phyloP scores from a whole-genome alignment of 2,888 invertebrate species.

The Rhingia rostrata region DNA sequence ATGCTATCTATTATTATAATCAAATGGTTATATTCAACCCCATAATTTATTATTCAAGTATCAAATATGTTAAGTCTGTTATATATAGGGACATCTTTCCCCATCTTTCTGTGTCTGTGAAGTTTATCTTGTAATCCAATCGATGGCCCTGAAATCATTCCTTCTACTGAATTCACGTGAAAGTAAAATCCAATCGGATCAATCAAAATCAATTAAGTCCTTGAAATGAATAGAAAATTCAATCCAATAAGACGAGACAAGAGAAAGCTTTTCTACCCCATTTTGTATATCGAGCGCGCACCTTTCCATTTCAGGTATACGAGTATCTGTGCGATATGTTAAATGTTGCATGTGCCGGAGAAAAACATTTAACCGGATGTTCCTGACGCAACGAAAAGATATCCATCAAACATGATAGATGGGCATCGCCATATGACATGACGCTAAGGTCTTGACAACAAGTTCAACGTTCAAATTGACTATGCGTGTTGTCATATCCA shows the following conservation, averaged over 20 bases:
- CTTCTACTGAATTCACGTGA: constrained; percentile 15
- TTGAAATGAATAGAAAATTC: background rate
- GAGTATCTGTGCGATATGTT: constrained; percentile 6
- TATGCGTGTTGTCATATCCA: background rate
- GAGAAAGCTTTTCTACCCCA: too few species aligned
- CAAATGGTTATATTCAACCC: too few species aligned
- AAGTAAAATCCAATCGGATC: constrained; percentile 27
- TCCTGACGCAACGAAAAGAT: background rate
- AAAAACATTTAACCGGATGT: background rate
- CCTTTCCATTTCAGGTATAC: background rate
- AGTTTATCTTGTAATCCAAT: too few species aligned
- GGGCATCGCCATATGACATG: constrained; percentile 5
- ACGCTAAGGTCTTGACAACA: background rate
- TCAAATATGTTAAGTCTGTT: too few species aligned
- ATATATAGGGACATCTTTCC: too few species aligned
- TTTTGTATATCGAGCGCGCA: background rate
- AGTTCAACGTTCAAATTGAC: constrained; percentile 10
- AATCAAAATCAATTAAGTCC: constrained; percentile 47
- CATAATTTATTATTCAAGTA: too few species aligned
- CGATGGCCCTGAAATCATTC: background rate
- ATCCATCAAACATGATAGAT: constrained; percentile 31
- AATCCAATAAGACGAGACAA: background rate
- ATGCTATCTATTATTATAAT: too few species aligned
- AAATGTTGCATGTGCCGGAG: background rate
- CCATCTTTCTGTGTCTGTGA: too few species aligned